Evolutionary conservation across 2,888 invertebrate species (phyloP).

Genomic region (Dioctria rufipes): DNA sequence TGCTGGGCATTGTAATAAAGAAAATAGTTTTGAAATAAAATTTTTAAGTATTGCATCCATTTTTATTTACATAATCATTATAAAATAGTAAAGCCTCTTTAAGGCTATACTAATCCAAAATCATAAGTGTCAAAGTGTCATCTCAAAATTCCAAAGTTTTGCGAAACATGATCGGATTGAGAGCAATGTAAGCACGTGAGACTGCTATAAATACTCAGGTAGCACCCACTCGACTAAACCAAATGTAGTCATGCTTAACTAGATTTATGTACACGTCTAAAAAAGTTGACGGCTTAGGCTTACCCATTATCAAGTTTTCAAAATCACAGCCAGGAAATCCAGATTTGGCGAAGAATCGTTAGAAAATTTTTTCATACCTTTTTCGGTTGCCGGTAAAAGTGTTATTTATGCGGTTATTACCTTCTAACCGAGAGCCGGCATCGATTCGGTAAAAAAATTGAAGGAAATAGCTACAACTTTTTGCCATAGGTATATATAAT

Average conservation of each 20-base stretch:
- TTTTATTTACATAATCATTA: no score
- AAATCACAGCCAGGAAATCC: background rate
- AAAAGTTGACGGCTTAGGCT: slow-evolving; percentile 5
- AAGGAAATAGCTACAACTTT: background rate
- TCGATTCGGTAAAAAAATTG: background rate
- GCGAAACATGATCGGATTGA: no score
- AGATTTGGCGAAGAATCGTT: slow-evolving; percentile 3
- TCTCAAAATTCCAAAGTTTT: no score
- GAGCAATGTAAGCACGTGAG: no score
- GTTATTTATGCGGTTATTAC: slow-evolving; percentile 19
- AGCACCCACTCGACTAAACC: slow-evolving; percentile 5
- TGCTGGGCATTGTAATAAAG: no score
- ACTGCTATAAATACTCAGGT: no score
- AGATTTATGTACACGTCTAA: background rate
- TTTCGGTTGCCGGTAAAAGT: background rate
- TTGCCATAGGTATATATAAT: background rate
- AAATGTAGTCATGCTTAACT: background rate
- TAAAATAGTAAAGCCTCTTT: no score
- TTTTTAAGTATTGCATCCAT: no score
- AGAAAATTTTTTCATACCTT: background rate
- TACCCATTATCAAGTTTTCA: background rate
- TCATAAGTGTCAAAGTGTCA: no score
- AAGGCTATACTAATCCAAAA: no score
- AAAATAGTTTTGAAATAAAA: no score
- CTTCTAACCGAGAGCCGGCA: background rate